These are phyloP conservation scores for Cheilosia impressa DNA, from an alignment of 2,888 invertebrate genomes.

Conservation along the genomic window DNA sequence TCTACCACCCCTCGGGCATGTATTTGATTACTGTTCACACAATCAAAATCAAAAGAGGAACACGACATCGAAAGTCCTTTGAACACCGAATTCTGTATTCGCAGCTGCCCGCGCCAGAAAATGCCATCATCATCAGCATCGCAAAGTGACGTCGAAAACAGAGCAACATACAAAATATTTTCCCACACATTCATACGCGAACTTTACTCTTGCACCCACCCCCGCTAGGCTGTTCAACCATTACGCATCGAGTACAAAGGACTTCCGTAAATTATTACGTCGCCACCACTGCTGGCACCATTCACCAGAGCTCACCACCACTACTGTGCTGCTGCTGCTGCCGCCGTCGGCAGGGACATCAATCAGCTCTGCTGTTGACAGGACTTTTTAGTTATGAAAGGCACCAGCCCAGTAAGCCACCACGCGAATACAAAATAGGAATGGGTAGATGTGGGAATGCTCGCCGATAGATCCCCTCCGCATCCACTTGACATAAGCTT, in stretches of 20 bases:
- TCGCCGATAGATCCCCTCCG: constrained; percentile 61
- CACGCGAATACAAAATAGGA: constrained; percentile 39
- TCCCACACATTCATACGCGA: constrained; percentile 11
- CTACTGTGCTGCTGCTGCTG: constrained; percentile 43
- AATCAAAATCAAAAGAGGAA: not conserved
- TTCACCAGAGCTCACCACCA: constrained; percentile 29
- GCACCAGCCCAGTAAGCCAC: constrained; percentile 3
- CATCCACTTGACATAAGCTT: constrained; percentile 73
- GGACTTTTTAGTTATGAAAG: constrained; percentile 67
- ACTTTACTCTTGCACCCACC: constrained; percentile 1
- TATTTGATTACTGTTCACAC: constrained; percentile 18
- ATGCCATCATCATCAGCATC: constrained; percentile 32
- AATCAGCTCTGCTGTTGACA: constrained; percentile 72
- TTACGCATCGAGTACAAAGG: constrained; percentile 67
- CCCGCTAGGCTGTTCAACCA: not conserved
- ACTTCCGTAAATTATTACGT: constrained; percentile 72
- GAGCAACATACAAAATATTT: constrained; percentile 8
- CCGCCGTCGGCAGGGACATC: constrained; percentile 64
- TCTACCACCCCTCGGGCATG: not conserved
- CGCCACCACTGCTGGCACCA: constrained; percentile 40
- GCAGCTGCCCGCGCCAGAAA: constrained; percentile 52
- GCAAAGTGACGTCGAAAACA: constrained; percentile 20
- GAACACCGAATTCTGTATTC: constrained; percentile 26
- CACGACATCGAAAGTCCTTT: constrained; percentile 29
- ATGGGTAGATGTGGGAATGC: constrained; percentile 23